A percentile compares a stretch with the other conserved stretches of the same genome.
Evolutionary conservation across 1,140 invertebrate species (phyloP).

Genomic region (Zaprionus nigranus): DNA sequence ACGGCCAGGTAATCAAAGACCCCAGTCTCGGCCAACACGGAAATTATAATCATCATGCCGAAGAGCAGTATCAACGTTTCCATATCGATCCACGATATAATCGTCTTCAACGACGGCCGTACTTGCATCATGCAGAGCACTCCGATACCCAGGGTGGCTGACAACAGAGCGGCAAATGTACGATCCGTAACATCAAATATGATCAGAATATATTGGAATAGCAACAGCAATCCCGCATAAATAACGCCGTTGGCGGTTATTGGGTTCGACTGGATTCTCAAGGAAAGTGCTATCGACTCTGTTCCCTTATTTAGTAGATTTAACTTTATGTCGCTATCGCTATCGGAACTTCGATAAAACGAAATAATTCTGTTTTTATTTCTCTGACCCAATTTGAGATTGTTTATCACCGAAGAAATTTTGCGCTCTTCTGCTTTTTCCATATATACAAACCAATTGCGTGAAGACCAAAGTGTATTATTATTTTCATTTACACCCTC

Average conservation of each 20-base stretch:
- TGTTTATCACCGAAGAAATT: background rate
- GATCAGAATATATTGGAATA: conserved; percentile 91
- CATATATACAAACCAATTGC: conserved; percentile 2
- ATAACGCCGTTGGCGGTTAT: conserved; percentile 85
- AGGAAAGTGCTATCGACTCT: conserved; percentile 11
- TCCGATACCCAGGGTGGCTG: conserved; percentile 89
- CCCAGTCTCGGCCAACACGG: conserved; percentile 93
- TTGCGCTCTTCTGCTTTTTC: background rate
- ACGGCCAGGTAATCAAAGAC: conserved; percentile 93
- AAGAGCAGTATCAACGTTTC: conserved; percentile 93
- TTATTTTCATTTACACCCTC: background rate
- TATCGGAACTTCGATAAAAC: background rate
- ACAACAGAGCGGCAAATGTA: conserved; percentile 91
- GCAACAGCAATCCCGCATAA: conserved; percentile 88
- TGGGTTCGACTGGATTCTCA: conserved; percentile 20
- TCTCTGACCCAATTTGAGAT: background rate
- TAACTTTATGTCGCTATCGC: background rate
- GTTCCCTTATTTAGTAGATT: background rate
- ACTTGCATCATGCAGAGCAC: conserved; percentile 89
- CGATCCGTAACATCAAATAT: conserved; percentile 93
- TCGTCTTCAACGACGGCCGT: conserved; percentile 88
- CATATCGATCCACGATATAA: conserved; percentile 93
- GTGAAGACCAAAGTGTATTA: background rate
- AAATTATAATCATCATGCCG: conserved; percentile 95
- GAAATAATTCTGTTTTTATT: no score